Evolutionary conservation across 2,888 invertebrate genomes (phyloP).

Genomic region (Nephrocerus scutellatus): DNA sequence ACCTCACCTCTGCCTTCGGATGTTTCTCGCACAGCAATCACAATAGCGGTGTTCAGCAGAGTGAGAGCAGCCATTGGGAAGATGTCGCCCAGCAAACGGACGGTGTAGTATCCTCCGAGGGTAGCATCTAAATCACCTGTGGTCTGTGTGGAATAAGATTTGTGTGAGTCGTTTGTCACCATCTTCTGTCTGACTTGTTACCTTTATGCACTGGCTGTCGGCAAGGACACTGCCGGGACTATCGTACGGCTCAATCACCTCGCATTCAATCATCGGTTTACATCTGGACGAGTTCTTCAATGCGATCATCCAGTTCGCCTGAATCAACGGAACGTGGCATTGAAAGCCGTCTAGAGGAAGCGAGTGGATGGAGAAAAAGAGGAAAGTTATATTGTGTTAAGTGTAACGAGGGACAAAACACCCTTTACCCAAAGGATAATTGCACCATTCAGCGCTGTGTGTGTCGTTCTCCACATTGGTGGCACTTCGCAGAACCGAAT

Average conservation of each 20-base stretch:
- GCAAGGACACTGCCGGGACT: constrained; percentile 59
- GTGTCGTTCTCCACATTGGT: constrained; percentile 44
- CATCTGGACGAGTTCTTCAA: constrained; percentile 47
- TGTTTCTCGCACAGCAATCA: constrained; percentile 76
- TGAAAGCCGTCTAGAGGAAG: constrained; percentile 49
- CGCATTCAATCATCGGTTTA: constrained; percentile 62
- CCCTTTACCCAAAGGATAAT: constrained; percentile 56
- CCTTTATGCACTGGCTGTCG: constrained; percentile 59
- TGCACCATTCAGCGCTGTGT: constrained; percentile 55
- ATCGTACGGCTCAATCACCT: constrained; percentile 64
- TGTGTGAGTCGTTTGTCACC: neutral
- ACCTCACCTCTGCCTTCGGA: constrained; percentile 73
- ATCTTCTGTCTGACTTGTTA: constrained; percentile 21
- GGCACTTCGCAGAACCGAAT: constrained; percentile 52
- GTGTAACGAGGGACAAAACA: constrained; percentile 13
- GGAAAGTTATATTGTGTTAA: neutral
- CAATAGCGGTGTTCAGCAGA: constrained; percentile 65
- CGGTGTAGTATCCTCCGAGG: constrained; percentile 63
- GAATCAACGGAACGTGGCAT: constrained; percentile 57
- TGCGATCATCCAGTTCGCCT: constrained; percentile 43
- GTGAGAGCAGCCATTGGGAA: constrained; percentile 68
- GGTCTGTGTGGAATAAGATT: constrained; percentile 21
- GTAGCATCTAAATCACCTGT: constrained; percentile 61
- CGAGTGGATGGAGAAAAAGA: neutral
- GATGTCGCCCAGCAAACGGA: constrained; percentile 66